These are phyloP conservation scores for Schlechtendalia chinensis DNA, from an alignment of 1,140 invertebrate genomes.

Conservation along the genomic window DNA sequence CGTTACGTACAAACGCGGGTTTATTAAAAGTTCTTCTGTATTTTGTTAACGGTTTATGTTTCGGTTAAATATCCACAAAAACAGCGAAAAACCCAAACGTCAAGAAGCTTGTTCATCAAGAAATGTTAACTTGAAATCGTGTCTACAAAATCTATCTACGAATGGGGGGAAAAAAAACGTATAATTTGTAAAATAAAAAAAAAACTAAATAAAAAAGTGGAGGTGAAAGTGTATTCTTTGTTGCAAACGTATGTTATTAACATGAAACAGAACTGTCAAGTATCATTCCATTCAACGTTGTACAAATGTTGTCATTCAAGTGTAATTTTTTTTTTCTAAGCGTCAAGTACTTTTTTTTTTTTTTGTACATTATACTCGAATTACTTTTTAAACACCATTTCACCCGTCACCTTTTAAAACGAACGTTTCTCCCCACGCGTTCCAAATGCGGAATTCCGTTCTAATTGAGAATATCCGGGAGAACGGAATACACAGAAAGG, in stretches of 20 bases:
- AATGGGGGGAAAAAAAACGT: too few species aligned
- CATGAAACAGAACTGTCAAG: not conserved
- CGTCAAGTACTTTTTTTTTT: not conserved
- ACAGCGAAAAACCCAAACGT: not conserved
- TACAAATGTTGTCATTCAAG: not conserved
- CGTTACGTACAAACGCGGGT: too few species aligned
- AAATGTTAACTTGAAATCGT: too few species aligned
- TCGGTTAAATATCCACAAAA: not conserved
- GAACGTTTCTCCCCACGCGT: not conserved
- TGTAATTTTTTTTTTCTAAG: not conserved
- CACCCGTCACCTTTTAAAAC: not conserved
- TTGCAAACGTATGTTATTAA: not conserved
- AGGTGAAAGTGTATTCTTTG: not conserved
- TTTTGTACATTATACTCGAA: not conserved
- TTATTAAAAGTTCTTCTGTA: not conserved
- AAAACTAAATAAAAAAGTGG: too few species aligned
- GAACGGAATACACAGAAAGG: too few species aligned
- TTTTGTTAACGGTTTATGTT: conserved; percentile 1
- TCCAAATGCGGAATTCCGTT: not conserved
- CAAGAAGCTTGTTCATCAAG: too few species aligned
- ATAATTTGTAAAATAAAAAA: too few species aligned
- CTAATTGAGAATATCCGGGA: not conserved
- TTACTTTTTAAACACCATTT: not conserved
- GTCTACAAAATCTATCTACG: too few species aligned
- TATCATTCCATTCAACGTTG: not conserved